Percentiles rank a stretch among this genome's conserved stretches.
Evolutionary conservation across 2,797 vertebrate genomes (phyloP).

Genomic region (Scleropages formosus): DNA sequence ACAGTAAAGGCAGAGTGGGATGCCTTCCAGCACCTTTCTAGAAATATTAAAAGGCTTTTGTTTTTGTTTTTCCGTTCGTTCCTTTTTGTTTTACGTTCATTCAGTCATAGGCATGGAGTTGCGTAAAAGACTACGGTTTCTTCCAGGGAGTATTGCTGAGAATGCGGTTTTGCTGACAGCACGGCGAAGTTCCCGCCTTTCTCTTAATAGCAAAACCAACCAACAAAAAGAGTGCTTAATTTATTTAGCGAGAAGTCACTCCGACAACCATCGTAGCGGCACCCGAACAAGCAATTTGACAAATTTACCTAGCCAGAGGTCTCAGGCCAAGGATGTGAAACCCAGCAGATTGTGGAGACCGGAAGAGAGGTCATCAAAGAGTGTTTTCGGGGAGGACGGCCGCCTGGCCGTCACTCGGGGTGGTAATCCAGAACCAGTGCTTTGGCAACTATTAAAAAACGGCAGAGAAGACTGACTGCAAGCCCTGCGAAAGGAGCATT

Average conservation of each 20-base stretch:
- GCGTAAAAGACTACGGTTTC: background rate
- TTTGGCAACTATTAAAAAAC: slow-evolving; percentile 11
- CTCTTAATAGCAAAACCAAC: background rate
- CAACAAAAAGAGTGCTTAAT: slow-evolving; percentile 9
- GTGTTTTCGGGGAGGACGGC: background rate
- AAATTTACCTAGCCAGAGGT: background rate
- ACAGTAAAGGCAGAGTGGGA: background rate
- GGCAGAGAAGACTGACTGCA: slow-evolving; percentile 5
- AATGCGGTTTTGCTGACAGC: background rate
- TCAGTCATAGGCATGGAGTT: background rate
- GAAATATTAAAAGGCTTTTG: slow-evolving; percentile 12
- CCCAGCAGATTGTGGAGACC: background rate
- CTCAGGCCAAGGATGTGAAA: background rate
- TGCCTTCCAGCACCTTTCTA: background rate
- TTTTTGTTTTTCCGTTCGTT: background rate
- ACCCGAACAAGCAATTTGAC: too few species aligned
- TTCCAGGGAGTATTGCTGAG: background rate
- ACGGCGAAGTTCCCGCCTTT: background rate
- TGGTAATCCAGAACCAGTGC: slow-evolving; percentile 16
- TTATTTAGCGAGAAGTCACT: background rate
- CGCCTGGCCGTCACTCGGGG: slow-evolving; percentile 7
- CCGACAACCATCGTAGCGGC: too few species aligned
- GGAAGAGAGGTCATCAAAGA: slow-evolving; percentile 14
- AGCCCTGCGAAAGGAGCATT: slow-evolving; percentile 14
- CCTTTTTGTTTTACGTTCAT: too few species aligned